Evolutionary conservation across 2,113 vertebrate genomes (phyloP).

Genomic region (Xerus inauris): DNA sequence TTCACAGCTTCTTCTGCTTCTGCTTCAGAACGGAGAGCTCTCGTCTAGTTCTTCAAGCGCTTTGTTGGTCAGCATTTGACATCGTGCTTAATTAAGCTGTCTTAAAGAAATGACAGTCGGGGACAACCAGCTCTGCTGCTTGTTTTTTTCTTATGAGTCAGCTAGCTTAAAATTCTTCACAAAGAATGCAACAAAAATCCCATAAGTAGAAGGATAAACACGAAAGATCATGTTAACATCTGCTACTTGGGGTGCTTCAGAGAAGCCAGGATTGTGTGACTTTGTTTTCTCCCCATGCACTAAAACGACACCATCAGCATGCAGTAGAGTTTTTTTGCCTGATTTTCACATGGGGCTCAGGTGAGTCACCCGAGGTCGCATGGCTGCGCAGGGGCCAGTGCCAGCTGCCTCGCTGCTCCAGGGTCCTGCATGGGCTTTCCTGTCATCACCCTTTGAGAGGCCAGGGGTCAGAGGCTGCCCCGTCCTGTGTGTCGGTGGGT

Average conservation of each 20-base stretch:
- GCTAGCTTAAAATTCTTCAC: background rate
- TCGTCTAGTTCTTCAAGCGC: background rate
- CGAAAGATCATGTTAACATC: background rate
- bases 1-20: background rate
- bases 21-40: background rate
- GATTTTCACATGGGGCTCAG: background rate
- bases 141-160: background rate
- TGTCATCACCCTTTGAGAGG: background rate
- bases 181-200: background rate
- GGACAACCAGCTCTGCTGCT: background rate
- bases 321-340: background rate
- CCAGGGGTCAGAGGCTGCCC: background rate
- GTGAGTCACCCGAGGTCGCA: background rate
- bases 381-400: background rate
- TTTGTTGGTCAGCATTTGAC: background rate
- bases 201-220: background rate
- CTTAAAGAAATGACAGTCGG: background rate
- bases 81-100: background rate
- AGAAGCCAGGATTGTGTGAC: background rate
- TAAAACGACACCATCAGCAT: background rate
- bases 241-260: background rate
- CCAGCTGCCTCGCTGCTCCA: background rate
- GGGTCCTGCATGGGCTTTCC: background rate
- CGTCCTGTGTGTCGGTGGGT: background rate
- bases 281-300: background rate